These are phyloP conservation scores for Drosophila takahashii DNA, from an alignment of 1,140 invertebrate species.

Conservation along the genomic window DNA sequence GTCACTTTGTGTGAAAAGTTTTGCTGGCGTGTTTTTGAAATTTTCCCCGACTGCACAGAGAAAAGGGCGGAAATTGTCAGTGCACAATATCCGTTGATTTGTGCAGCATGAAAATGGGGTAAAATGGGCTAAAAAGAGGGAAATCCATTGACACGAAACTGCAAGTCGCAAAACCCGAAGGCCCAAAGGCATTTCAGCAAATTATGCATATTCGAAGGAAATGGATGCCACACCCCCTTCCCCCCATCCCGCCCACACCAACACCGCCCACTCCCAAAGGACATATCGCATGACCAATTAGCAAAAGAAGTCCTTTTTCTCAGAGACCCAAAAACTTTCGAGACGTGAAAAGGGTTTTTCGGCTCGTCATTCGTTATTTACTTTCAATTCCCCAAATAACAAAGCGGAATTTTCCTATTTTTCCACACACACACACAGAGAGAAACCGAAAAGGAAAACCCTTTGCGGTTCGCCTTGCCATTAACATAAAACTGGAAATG, in stretches of 20 bases:
- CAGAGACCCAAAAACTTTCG: constrained; percentile 1
- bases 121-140: constrained; percentile 37
- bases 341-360: constrained; percentile 32
- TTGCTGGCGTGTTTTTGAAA: constrained; percentile 44
- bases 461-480: constrained; percentile 41
- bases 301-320: constrained; percentile 28
- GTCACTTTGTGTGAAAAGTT: constrained; percentile 53
- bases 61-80: constrained; percentile 72
- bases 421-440: constrained; percentile 16
- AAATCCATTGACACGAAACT: constrained; percentile 71
- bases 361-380: constrained; percentile 58
- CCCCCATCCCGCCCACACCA: background rate
- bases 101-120: constrained; percentile 72
- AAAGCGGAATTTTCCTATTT: constrained; percentile 62
- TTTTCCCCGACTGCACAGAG: constrained; percentile 32
- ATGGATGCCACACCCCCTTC: constrained; percentile 1
- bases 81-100: constrained; percentile 82
- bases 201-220: constrained; percentile 45
- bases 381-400: constrained; percentile 75
- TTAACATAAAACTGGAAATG: constrained; percentile 48
- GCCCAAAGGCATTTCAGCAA: constrained; percentile 25
- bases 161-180: constrained; percentile 32
- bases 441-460: constrained; percentile 9
- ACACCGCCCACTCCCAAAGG: background rate
- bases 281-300: constrained; percentile 76